A percentile compares a stretch with the other conserved stretches of the same genome.
These are phyloP conservation scores for Burhinus oedicnemus DNA, from an alignment of 2,113 vertebrate species.

Conservation along the genomic window DNA sequence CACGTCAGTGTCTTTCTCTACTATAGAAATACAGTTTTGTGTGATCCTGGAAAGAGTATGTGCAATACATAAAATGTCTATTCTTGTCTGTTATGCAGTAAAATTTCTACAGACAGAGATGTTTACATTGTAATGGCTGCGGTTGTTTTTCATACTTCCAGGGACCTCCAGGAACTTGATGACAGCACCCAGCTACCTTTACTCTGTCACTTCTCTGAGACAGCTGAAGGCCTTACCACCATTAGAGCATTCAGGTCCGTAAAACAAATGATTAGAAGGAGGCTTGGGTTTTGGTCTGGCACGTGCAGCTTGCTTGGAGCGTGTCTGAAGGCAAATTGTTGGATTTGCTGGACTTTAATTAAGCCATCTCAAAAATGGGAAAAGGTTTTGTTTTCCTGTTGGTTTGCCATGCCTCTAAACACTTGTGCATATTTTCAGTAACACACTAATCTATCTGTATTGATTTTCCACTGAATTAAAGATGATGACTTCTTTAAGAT, in stretches of 20 bases:
- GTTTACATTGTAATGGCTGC: neutral
- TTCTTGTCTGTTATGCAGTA: neutral
- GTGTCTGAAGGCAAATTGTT: neutral
- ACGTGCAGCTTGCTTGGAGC: neutral
- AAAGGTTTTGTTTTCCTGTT: neutral
- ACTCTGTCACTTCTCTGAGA: conserved; percentile 98
- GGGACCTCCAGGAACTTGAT: conserved; percentile 95
- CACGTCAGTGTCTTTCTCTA: neutral
- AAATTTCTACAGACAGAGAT: neutral
- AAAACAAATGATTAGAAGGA: neutral
- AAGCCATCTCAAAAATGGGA: neutral
- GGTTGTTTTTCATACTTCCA: conserved; percentile 31
- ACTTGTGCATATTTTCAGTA: neutral
- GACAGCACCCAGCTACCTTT: conserved; percentile 96
- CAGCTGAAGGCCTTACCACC: conserved; percentile 95
- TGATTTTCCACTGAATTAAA: neutral
- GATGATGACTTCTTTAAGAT: neutral
- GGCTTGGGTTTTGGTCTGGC: neutral
- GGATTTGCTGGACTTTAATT: neutral
- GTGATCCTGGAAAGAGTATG: neutral
- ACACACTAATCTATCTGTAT: neutral
- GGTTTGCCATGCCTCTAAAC: neutral
- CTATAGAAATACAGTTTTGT: neutral
- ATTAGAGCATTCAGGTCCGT: conserved; percentile 92
- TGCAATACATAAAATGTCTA: neutral